phyloP scores from a whole-genome alignment of 2,888 invertebrate genomes.

The Drosophila infuscata region DNA sequence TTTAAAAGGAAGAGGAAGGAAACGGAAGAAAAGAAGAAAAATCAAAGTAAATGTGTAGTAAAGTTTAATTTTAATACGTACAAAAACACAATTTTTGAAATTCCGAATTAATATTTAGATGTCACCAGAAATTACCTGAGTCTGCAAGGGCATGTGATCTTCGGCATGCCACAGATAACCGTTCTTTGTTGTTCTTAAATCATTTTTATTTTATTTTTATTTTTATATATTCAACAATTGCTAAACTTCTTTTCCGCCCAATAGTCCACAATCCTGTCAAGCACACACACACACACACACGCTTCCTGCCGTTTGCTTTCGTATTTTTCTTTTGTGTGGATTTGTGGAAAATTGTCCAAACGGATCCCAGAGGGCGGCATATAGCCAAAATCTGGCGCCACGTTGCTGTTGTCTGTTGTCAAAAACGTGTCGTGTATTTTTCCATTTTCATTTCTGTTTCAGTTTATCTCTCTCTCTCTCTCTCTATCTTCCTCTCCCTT shows the following conservation, averaged over 20 bases:
- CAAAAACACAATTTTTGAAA: not conserved
- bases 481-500: not conserved
- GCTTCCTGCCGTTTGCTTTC: slow-evolving; percentile 20
- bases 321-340: slow-evolving; percentile 23
- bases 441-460: slow-evolving; percentile 22
- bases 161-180: not conserved
- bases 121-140: not conserved
- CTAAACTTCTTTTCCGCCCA: slow-evolving; percentile 27
- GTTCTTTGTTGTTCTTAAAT: not conserved
- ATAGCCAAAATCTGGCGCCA: slow-evolving; percentile 67
- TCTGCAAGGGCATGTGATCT: not conserved
- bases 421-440: slow-evolving; percentile 54
- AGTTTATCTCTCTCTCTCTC: slow-evolving; percentile 10
- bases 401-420: slow-evolving; percentile 65
- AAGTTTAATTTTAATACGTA: not conserved
- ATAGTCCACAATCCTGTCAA: not conserved
- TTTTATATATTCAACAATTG: slow-evolving; percentile 36
- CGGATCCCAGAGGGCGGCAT: slow-evolving; percentile 14
- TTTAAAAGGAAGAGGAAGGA: not conserved
- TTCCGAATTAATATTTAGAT: not conserved
- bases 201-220: slow-evolving; percentile 39
- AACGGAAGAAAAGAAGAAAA: no score
- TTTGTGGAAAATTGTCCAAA: slow-evolving; percentile 30
- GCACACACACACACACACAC: slow-evolving; percentile 3
- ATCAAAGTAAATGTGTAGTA: not conserved